These are phyloP conservation scores for Poecilobothrus nobilitatus DNA, from an alignment of 2,888 invertebrate genomes.

Conservation along the genomic window DNA sequence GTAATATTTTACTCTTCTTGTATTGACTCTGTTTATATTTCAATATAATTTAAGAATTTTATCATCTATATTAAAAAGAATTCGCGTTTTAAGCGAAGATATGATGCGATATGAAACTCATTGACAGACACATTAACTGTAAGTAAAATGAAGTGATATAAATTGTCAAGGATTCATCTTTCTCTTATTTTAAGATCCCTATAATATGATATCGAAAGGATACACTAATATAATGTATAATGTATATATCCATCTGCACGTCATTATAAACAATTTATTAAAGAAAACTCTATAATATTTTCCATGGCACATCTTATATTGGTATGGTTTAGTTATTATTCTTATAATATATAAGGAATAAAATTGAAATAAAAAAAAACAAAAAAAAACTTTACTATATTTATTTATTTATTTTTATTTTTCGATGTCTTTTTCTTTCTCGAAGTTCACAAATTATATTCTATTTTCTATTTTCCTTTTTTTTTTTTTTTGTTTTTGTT, in stretches of 20 bases:
- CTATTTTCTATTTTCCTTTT: neutral
- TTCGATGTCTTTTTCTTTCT: neutral
- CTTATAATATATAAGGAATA: too few species aligned
- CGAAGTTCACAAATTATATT: neutral
- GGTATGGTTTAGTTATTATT: too few species aligned
- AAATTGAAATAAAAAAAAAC: neutral
- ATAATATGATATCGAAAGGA: too few species aligned
- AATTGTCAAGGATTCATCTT: neutral
- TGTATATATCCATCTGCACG: too few species aligned
- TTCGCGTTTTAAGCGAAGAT: too few species aligned
- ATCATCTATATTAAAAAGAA: neutral
- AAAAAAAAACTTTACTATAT: neutral
- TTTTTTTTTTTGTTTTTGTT: neutral
- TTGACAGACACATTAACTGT: neutral
- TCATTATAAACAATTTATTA: neutral
- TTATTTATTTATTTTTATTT: neutral
- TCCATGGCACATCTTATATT: neutral
- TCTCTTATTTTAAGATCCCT: neutral
- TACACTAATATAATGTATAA: too few species aligned
- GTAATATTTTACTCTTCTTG: too few species aligned
- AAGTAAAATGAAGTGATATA: neutral
- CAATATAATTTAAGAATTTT: too few species aligned
- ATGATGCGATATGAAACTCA: neutral
- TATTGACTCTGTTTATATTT: too few species aligned
- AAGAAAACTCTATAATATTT: neutral